Base-by-base conservation (phyloP, 2,113 vertebrate species). In the Sigmodon hispidus region DNA sequence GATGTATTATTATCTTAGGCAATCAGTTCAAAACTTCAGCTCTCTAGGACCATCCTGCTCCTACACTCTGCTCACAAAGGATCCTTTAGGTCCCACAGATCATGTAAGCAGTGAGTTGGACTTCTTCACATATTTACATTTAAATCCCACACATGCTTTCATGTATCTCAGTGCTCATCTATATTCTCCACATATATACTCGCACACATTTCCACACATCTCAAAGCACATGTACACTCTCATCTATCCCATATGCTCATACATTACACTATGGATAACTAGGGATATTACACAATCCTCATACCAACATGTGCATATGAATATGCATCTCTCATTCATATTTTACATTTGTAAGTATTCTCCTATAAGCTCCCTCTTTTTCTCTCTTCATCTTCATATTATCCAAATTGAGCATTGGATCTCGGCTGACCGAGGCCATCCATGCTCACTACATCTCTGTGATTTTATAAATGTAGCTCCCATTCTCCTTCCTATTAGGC, bases 381-480 rank as follows among this genome's bases (percentile, higher is more conserved):
- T 57, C 36, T n/a, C 48, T 40, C n/a, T 59, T 26, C 61, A 13
- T 84, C 50, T 1, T 87, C 26, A 36, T 1, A 0, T 5, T 63
- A 52, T n/a, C 3, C 40, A 70, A 3, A 45, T 1, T 24, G 22
- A 26, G 1, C 5, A 1, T 8, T 43, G 21, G 31, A 4, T 21
- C 50, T 11, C 48, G 40, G 17, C 40, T 24, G 16, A 15, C 52
- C 9, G 2, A 40, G 31, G 17, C 73, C 10, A 9, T 21, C 55
- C 10, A 10, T 9, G 26, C 21, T 52, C 31, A 19, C 24, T 7
- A 29, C 69, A 52, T 21, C 19, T 55, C 45, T 72, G 45, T 21
- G 4, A 12, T 45, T 29, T 50, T 79, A 10, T 29, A 48, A 61
- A 31, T 19, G 36, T 80, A 59, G 6, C 8, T 69, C 24, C 21